Conservation (phyloP, 2,888 invertebrate species). For the Malthinus flaveolus region DNA sequence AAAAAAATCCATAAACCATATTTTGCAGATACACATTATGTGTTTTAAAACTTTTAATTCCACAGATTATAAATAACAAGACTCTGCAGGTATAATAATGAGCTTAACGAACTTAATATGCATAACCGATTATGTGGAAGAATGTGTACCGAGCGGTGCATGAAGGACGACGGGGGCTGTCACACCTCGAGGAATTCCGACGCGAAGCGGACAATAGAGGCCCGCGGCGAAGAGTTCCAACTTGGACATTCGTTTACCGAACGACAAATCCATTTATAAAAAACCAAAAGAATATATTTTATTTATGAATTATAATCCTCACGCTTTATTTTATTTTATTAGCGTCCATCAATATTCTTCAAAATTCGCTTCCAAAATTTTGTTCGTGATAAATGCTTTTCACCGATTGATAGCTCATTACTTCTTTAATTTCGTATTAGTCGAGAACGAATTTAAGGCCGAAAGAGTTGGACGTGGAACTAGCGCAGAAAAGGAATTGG, state of each 20-base stretch:
- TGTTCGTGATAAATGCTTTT: too few relatives aligned
- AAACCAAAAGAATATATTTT: constrained; percentile 30
- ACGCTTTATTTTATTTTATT: not conserved
- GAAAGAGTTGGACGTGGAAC: too few relatives aligned
- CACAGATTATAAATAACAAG: constrained; percentile 52
- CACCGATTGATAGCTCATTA: too few relatives aligned
- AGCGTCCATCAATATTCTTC: too few relatives aligned
- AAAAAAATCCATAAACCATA: constrained; percentile 6
- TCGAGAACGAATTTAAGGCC: too few relatives aligned
- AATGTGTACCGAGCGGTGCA: constrained; percentile 41
- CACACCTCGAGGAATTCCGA: constrained; percentile 43
- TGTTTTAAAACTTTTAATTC: constrained; percentile 43
- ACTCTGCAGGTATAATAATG: constrained; percentile 54
- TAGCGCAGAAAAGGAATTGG: too few relatives aligned
- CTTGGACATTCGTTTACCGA: constrained; percentile 42
- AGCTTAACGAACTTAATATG: constrained; percentile 55
- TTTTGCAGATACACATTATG: constrained; percentile 29
- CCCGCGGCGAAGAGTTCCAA: constrained; percentile 38
- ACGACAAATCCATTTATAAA: constrained; percentile 44
- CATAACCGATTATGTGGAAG: constrained; percentile 53
- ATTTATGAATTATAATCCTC: constrained; percentile 29
- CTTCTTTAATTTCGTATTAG: too few relatives aligned
- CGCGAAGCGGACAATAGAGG: constrained; percentile 41
- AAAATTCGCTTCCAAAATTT: too few relatives aligned
- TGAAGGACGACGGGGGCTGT: constrained; percentile 37